These are phyloP conservation scores for Argyresthia albistria DNA, from an alignment of 2,888 invertebrate genomes.

Conservation along the genomic window DNA sequence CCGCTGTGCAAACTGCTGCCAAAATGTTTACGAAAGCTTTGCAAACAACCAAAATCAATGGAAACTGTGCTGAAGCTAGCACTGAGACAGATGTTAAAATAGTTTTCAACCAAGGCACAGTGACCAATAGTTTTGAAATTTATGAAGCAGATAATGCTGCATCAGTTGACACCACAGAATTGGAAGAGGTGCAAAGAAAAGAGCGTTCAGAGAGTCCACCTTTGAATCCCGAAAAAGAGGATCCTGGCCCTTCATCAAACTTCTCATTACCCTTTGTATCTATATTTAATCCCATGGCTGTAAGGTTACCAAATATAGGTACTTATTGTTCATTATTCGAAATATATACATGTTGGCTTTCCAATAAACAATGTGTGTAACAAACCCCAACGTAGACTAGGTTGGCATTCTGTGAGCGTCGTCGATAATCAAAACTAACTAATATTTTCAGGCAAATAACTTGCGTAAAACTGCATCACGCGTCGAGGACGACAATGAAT, in stretches of 20 bases:
- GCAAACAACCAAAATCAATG: constrained; percentile 28
- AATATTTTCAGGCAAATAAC: constrained; percentile 84
- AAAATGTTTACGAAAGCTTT: constrained; percentile 30
- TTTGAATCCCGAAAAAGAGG: constrained; percentile 43
- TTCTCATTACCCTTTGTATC: constrained; percentile 53
- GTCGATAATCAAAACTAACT: constrained; percentile 27
- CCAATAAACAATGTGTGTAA: constrained; percentile 27
- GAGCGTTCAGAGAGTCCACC: constrained; percentile 64
- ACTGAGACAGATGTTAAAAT: constrained; percentile 28
- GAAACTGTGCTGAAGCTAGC: constrained; percentile 25
- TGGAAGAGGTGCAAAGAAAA: constrained; percentile 10
- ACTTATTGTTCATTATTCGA: constrained; percentile 27
- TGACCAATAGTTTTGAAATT: constrained; percentile 21
- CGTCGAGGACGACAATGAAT: constrained; percentile 97
- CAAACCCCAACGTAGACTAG: constrained; percentile 3
- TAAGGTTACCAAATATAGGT: constrained; percentile 65
- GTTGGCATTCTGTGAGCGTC: neutral
- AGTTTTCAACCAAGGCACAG: constrained; percentile 21
- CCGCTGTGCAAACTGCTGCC: constrained; percentile 33
- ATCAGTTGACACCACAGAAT: neutral
- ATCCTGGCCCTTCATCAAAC: constrained; percentile 27
- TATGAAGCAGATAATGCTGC: constrained; percentile 7
- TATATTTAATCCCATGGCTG: constrained; percentile 60
- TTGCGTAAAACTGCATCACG: constrained; percentile 91
- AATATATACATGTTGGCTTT: constrained; percentile 20